phyloP scores from a whole-genome alignment of 2,113 vertebrate species.

The Vimba vimba region DNA sequence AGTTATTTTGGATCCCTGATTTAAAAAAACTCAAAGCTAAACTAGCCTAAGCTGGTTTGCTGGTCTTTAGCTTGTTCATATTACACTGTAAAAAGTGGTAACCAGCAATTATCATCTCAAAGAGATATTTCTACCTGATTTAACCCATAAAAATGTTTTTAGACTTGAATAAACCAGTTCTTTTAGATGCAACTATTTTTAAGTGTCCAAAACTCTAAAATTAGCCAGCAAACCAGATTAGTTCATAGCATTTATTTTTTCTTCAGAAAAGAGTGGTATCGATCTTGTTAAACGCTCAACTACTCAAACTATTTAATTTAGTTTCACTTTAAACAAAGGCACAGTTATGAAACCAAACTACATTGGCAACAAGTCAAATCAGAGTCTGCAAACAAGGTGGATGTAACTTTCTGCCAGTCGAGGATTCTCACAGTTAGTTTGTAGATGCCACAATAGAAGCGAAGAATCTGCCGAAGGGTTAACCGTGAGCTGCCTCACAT shows the following conservation, averaged over 20 bases:
- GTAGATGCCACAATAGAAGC: not conserved
- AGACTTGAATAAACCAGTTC: not conserved
- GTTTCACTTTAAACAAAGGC: slow-evolving; percentile 28
- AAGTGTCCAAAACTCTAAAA: too few relatives aligned
- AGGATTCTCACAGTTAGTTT: not conserved
- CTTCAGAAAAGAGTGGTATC: too few relatives aligned
- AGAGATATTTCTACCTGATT: not conserved
- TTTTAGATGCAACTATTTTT: not conserved
- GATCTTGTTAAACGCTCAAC: not conserved
- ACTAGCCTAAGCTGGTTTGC: not conserved
- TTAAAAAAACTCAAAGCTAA: not conserved
- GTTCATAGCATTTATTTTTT: too few relatives aligned
- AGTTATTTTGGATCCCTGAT: too few relatives aligned
- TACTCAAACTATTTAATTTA: not conserved
- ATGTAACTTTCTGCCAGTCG: not conserved
- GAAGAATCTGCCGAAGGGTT: not conserved
- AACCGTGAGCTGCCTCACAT: not conserved
- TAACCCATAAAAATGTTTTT: not conserved
- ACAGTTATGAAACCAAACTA: slow-evolving; percentile 34
- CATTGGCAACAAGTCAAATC: too few relatives aligned
- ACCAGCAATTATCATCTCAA: not conserved
- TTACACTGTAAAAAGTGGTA: not conserved
- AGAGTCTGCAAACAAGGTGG: not conserved
- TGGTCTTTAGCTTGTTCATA: not conserved
- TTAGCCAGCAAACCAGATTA: too few relatives aligned